These are phyloP conservation scores for Lordiphosa mommai DNA, from an alignment of 1,140 invertebrate species.

Conservation along the genomic window DNA sequence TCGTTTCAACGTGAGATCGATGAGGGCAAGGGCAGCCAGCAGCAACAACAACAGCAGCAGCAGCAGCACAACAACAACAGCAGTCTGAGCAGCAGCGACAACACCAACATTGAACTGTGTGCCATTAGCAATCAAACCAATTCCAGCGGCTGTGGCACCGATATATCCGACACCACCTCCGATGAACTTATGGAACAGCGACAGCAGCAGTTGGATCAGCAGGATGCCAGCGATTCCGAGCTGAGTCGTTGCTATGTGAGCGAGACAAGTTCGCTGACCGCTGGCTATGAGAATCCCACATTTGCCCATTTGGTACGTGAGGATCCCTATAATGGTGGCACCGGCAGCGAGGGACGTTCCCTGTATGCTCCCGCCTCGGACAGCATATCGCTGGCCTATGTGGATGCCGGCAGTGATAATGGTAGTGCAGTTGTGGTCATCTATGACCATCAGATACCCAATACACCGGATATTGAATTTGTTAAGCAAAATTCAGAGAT, in stretches of 20 bases:
- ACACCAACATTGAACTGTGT: slow-evolving; percentile 50
- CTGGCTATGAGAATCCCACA: slow-evolving; percentile 77
- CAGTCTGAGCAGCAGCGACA: slow-evolving; percentile 14
- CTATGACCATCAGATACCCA: slow-evolving; percentile 76
- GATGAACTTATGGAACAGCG: slow-evolving; percentile 47
- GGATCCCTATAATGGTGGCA: slow-evolving; percentile 26
- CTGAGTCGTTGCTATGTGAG: slow-evolving; percentile 77
- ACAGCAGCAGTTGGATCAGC: slow-evolving; percentile 22
- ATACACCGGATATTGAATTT: slow-evolving; percentile 76
- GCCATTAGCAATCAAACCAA: slow-evolving; percentile 74
- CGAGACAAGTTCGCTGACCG: slow-evolving; percentile 74
- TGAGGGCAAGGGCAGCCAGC: slow-evolving; percentile 72
- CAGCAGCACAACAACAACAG: slow-evolving; percentile 37
- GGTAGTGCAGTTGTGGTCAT: slow-evolving; percentile 73
- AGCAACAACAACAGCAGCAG: slow-evolving; percentile 26
- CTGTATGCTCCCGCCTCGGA: slow-evolving; percentile 33
- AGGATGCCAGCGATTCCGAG: slow-evolving; percentile 72
- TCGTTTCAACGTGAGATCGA: slow-evolving; percentile 80
- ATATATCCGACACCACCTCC: slow-evolving; percentile 74
- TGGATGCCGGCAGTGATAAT: slow-evolving; percentile 55
- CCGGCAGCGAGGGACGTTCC: slow-evolving; percentile 23
- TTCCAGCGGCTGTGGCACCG: slow-evolving; percentile 72
- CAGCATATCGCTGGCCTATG: slow-evolving; percentile 57
- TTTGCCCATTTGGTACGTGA: slow-evolving; percentile 69
- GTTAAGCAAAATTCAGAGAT: slow-evolving; percentile 78